Evolutionary conservation across 2,113 vertebrate species (phyloP), one percentile per base, ranked within the genome.

Genomic region (Stictonetta naevosa): DNA sequence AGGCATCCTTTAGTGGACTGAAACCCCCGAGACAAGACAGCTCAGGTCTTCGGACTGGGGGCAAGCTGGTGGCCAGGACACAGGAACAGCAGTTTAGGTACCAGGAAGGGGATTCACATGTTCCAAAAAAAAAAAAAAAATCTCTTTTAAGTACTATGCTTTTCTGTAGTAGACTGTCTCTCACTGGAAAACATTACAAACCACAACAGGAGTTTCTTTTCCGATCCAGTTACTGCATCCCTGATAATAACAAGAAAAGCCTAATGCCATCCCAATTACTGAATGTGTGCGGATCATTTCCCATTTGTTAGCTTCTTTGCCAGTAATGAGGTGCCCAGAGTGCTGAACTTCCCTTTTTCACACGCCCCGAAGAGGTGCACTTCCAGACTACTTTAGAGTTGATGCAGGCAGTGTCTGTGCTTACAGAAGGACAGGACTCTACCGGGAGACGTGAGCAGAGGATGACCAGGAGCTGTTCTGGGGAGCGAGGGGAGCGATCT

Each of bases 401-500:
- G 66, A 6, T n/a, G 19, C 42, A 69, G 18, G 53, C 44, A 25
- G 52, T 13, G 29, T 53, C 26, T 21, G 42, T 0, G 9, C 66
- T 53, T 11, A 36, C 0, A 4, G 38, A 20, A 38, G 55, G 42
- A 11, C 31, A 11, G 69, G 58, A 53, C 48, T 29, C 9, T 19
- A 18, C 76, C 31, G 2, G 19, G 63, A 28, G 67, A 48, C 0
- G 0, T 3, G 44, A 44, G 40, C 4, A 3, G 26, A 53, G 8
- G 28, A 42, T 6, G 36, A 46, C n/a, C 55, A 36, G 62, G 40
- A 28, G 53, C 48, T 34, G 34, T 59, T 22, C 62, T 52, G n/a
- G 62, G 42, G 52, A 76, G 58, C 21, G 11, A 23, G 1, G 4
- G 68, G 52, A 71, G 20, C 22, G 7, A 80, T 56, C 68, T 84